These are phyloP conservation scores for Denticeps clupeoides DNA, from an alignment of 2,797 vertebrate genomes.

Conservation along the genomic window DNA sequence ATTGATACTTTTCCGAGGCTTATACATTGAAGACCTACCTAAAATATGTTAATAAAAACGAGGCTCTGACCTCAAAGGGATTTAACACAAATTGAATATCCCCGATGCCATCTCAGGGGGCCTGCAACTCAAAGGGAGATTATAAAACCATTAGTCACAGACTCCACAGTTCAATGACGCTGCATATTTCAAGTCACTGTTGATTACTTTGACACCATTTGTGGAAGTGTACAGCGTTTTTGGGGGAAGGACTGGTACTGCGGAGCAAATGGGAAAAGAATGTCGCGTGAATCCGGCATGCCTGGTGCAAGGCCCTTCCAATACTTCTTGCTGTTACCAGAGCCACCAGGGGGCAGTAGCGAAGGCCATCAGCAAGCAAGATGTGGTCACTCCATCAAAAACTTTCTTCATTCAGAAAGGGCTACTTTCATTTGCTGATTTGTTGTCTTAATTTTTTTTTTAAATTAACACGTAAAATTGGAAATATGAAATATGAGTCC, in stretches of 20 bases:
- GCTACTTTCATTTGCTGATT: too few species aligned
- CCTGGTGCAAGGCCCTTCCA: too few species aligned
- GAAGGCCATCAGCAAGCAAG: too few species aligned
- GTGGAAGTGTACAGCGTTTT: constrained; percentile 47
- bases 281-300: constrained; percentile 7
- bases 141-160: constrained; percentile 71
- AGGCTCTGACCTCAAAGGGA: constrained; percentile 53
- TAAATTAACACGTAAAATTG: too few species aligned
- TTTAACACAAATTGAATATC: constrained; percentile 62
- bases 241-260: constrained; percentile 27
- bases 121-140: constrained; percentile 47
- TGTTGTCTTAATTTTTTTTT: too few species aligned
- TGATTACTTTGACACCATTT: constrained; percentile 63
- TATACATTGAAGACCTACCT: constrained; percentile 42
- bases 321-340: too few species aligned
- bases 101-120: constrained; percentile 55
- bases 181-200: constrained; percentile 71
- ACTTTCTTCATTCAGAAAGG: not conserved
- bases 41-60: constrained; percentile 63
- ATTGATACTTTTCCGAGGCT: constrained; percentile 47
- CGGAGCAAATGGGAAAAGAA: constrained; percentile 39
- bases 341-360: not conserved
- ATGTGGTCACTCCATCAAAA: too few species aligned
- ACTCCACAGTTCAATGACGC: constrained; percentile 57
- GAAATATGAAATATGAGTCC: too few species aligned